Evolutionary conservation across 2,888 invertebrate genomes (phyloP), one percentile per base, ranked within the genome.

Genomic region (Pristionchus mayeri): DNA sequence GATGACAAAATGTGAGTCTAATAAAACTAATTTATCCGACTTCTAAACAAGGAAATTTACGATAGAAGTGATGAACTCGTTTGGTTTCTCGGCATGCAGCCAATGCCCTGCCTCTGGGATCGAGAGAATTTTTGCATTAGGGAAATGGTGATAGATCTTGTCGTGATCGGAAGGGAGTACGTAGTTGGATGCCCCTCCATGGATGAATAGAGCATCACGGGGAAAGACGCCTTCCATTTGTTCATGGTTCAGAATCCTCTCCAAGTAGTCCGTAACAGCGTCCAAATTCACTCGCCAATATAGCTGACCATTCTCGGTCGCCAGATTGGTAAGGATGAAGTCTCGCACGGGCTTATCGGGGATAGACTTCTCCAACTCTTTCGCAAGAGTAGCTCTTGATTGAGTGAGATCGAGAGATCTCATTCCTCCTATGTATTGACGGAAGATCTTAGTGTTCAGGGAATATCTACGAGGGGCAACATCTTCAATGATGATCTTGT

Each of bases 31-130:
- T 71, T 71, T 71, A 71, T 71, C 81, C n/a, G 16, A 34, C n/a
- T n/a, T 24, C 76, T 78, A 78, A 9, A 9, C 9, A 21, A 82
- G 63, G 63, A 96, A 96, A 88, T 94, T 94, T 87, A 95, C 93
- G 34, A 95, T 94, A 80, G 94, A 89, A 81, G 95, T 94, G 37
- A 96, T 93, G 93, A 97, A 96, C 88, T 96, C 95, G 13, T 94
- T 93, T 1, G 97, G 97, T 93, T 97, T 96, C 87, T 98, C 97
- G 88, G 96, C 95, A 93, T 98, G 98, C 0, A 97, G 95, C 96
- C 97, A 96, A 93, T 98, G 98, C 0, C 97, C 96, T 9, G 97
- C 96, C 52, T 95, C 96, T 83, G 95, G 94, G 78, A 97, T 95
- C 89, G 95, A 95, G 78, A 94, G 93, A 90, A 96, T 94, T 86